Evolutionary conservation across 2,888 invertebrate genomes (phyloP).

Genomic region (Zele albiditarsus): DNA sequence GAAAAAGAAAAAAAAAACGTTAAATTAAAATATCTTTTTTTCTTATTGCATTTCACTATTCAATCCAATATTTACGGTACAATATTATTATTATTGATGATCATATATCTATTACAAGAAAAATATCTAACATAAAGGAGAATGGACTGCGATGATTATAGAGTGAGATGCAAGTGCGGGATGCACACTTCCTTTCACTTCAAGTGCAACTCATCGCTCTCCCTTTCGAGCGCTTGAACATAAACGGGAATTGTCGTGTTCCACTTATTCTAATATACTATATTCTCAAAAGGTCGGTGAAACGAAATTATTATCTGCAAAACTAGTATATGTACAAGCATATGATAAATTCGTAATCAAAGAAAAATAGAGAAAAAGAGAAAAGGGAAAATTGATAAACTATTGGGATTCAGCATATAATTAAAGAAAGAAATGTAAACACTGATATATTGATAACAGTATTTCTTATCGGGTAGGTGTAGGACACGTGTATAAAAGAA

Average conservation of each 20-base stretch:
- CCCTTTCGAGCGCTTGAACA: constrained; percentile 44
- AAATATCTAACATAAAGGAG: not conserved
- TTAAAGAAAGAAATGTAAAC: too few relatives aligned
- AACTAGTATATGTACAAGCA: not conserved
- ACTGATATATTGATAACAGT: too few relatives aligned
- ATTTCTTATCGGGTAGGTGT: too few relatives aligned
- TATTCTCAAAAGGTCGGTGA: constrained; percentile 20
- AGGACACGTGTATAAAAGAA: too few relatives aligned
- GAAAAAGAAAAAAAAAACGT: too few relatives aligned
- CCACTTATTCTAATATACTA: constrained; percentile 18
- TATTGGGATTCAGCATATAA: too few relatives aligned
- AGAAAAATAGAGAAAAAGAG: not conserved
- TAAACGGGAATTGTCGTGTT: constrained; percentile 21
- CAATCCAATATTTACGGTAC: not conserved
- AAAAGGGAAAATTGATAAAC: not conserved
- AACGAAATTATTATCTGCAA: constrained; percentile 18
- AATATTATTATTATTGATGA: not conserved
- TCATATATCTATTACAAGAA: not conserved
- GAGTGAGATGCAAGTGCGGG: constrained; percentile 11
- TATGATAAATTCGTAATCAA: not conserved
- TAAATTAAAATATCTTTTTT: too few relatives aligned
- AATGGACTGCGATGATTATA: not conserved
- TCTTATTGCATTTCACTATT: too few relatives aligned
- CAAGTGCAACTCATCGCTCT: constrained; percentile 45
- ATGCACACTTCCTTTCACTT: constrained; percentile 51